These are phyloP conservation scores for Phenganax subtilis DNA, from an alignment of 92 coral and sea anemone species.

Conservation along the genomic window DNA sequence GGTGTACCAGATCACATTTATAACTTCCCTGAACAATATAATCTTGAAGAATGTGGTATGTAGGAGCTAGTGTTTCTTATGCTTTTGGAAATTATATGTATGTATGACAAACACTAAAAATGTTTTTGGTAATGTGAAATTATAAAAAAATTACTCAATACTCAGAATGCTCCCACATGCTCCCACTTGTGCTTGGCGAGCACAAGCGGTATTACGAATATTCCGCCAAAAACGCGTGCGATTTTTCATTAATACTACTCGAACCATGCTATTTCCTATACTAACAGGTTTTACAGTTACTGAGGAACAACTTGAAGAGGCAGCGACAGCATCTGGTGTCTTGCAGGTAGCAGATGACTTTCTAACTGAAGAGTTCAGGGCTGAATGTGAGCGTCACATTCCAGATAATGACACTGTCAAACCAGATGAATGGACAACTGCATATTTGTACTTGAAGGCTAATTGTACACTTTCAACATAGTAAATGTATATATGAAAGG, in stretches of 20 bases:
- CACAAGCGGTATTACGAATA: too few relatives aligned
- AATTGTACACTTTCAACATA: conserved; percentile 11
- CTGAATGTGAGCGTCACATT: conserved; percentile 41
- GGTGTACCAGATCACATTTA: not conserved
- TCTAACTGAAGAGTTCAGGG: conserved; percentile 44
- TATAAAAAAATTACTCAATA: too few relatives aligned
- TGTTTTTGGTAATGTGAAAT: too few relatives aligned
- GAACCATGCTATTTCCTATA: not conserved
- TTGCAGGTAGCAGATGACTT: conserved; percentile 36
- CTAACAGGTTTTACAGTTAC: conserved; percentile 40
- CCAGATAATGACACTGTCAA: conserved; percentile 46
- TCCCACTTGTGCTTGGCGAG: too few relatives aligned
- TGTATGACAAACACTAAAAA: too few relatives aligned
- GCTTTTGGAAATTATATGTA: too few relatives aligned
- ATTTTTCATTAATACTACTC: too few relatives aligned
- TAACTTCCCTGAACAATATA: not conserved
- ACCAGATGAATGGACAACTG: conserved; percentile 41
- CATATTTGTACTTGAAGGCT: conserved; percentile 35
- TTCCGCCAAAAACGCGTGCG: too few relatives aligned
- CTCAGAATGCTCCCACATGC: too few relatives aligned
- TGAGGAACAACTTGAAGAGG: conserved; percentile 57
- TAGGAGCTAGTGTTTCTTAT: not conserved
- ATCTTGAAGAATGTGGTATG: too few relatives aligned
- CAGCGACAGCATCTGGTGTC: conserved; percentile 48
- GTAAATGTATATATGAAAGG: not conserved